phyloP scores from a whole-genome alignment of 2,888 invertebrate genomes.

The Megalurothrips usitatus region DNA sequence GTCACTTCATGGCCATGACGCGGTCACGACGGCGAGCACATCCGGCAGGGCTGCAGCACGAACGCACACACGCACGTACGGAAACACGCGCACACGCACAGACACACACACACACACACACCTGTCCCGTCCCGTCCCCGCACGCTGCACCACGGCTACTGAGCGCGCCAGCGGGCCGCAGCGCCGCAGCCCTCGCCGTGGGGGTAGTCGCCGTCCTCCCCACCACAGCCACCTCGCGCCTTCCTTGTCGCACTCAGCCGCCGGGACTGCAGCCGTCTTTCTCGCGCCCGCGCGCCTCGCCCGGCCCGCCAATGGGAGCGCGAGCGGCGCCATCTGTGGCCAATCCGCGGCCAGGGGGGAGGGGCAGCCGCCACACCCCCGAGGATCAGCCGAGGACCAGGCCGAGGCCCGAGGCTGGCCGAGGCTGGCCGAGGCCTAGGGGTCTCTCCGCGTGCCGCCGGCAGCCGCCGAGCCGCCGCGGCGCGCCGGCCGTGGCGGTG shows the following conservation, averaged over 20 bases:
- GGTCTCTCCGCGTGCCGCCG: no score
- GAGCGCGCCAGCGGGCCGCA: background rate
- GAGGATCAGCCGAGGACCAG: background rate
- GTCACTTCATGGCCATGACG: no score
- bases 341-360: background rate
- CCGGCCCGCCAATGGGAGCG: background rate
- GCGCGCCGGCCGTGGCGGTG: no score
- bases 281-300: background rate
- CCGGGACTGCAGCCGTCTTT: background rate
- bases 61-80: background rate
- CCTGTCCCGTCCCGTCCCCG: background rate
- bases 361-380: background rate
- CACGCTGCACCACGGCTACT: constrained; percentile 19
- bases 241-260: background rate
- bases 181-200: background rate
- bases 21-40: no score
- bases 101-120: background rate
- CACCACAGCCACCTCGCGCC: background rate
- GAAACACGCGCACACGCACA: background rate
- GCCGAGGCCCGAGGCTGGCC: background rate
- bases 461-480: no score
- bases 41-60: background rate
- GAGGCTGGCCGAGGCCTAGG: background rate
- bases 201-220: background rate
- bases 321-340: background rate